Evolutionary conservation across 2,797 vertebrate genomes (phyloP).

Genomic region (Tangara arthus): DNA sequence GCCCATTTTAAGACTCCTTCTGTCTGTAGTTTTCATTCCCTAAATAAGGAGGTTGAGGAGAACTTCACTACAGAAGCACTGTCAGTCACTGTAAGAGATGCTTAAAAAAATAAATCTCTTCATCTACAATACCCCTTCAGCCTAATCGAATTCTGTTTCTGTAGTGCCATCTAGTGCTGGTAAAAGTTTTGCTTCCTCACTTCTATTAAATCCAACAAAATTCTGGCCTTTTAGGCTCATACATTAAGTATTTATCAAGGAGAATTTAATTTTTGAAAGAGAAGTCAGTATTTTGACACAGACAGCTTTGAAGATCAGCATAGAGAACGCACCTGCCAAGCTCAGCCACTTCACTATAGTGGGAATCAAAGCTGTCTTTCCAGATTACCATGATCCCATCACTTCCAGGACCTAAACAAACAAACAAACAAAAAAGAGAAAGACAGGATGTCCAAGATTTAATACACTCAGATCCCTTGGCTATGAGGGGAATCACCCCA

Average conservation of each 20-base stretch:
- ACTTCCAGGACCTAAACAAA: slow-evolving; percentile 83
- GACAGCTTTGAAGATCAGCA: background rate
- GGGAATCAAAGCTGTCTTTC: slow-evolving; percentile 96
- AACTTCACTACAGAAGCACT: background rate
- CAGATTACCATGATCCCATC: slow-evolving; percentile 93
- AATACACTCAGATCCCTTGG: background rate
- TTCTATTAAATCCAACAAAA: background rate
- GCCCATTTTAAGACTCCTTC: background rate
- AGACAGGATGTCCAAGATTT: background rate
- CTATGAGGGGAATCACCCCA: background rate
- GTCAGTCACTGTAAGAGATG: background rate
- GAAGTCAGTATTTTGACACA: background rate
- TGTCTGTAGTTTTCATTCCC: background rate
- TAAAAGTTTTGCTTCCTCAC: background rate
- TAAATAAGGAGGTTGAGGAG: background rate
- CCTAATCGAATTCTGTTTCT: background rate
- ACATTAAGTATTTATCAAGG: background rate
- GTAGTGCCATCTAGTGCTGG: slow-evolving; percentile 41
- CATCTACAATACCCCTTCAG: background rate
- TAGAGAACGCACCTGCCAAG: slow-evolving; percentile 86
- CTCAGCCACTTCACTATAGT: slow-evolving; percentile 93
- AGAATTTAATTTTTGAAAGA: background rate
- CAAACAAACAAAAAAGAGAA: background rate
- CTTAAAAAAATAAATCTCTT: background rate
- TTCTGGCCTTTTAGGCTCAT: background rate